Conservation (phyloP, 2,797 vertebrate species). For the Eutrigla gurnardus region DNA sequence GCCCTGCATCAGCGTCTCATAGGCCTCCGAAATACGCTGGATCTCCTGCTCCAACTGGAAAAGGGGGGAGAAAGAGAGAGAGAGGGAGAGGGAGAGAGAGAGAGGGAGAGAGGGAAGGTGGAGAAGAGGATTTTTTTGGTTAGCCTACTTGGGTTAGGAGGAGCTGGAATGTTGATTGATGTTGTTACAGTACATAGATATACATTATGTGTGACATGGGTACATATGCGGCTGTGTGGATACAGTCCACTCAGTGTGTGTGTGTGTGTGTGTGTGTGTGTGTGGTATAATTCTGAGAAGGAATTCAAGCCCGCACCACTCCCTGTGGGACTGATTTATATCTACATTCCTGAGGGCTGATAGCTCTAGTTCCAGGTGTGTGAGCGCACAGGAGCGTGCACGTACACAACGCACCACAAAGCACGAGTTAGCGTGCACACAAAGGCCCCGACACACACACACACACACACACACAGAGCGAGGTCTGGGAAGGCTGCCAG, state of each 20-base stretch:
- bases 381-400: slow-evolving; percentile 54
- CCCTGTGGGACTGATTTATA: slow-evolving; percentile 82
- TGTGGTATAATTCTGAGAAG: slow-evolving; percentile 66
- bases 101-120: slow-evolving; percentile 27
- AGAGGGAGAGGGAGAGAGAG: neutral
- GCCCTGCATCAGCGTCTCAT: slow-evolving; percentile 93
- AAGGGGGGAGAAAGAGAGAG: slow-evolving; percentile 9
- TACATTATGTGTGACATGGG: slow-evolving; percentile 33
- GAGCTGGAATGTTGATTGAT: slow-evolving; percentile 66
- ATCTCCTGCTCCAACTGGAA: slow-evolving; percentile 95
- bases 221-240: slow-evolving; percentile 44
- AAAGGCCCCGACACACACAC: slow-evolving; percentile 41
- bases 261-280: slow-evolving; percentile 35
- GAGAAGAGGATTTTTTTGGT: slow-evolving; percentile 53
- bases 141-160: slow-evolving; percentile 69
- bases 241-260: slow-evolving; percentile 39
- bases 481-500: slow-evolving; percentile 76
- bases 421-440: slow-evolving; percentile 47
- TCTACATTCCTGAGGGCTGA: slow-evolving; percentile 83
- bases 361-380: slow-evolving; percentile 81
- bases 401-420: slow-evolving; percentile 48
- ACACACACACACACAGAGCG: slow-evolving; percentile 37
- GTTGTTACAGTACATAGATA: slow-evolving; percentile 57
- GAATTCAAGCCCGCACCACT: slow-evolving; percentile 79
- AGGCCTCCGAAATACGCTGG: slow-evolving; percentile 95